Evolutionary conservation across 2,888 invertebrate genomes (phyloP), one percentile per base, ranked within the genome.

Genomic region (Leucophenga montana): DNA sequence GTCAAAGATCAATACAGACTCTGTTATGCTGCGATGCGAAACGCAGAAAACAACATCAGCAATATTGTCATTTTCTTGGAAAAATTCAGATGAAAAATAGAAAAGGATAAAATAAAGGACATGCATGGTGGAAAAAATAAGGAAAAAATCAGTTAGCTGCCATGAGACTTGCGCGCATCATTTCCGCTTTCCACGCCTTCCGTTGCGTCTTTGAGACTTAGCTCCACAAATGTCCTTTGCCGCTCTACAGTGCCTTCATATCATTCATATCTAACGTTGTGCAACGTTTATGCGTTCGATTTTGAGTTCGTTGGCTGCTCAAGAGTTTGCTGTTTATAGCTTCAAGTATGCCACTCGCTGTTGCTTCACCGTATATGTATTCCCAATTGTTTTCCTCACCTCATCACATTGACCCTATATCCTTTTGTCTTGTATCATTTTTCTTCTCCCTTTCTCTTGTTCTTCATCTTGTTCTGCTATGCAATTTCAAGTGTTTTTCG

Each of bases 401-500:
- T 8, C 39, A 8, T 39, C n/a, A 11, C 9, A 39, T 33, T 33
- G 33, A 33, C 33, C 33, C 33, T 39, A 11, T 39, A 39, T 39
- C 39, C 39, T 39, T 39, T 39, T 39, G 39, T 39, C 39, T 39
- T 39, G 39, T 39, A 39, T 39, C 11, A 39, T 39, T 39, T 39
- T 39, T 8, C 11, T 39, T 5, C 39, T 39, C 2, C 27, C 11
- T 9, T 56, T 11, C 27, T 5, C 57, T 9, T 3, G 27, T 1
- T 56, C 11, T 56, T 57, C 14, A 14, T 31, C 39, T 3, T 39
- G 1, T 0, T 31, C 22, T 20, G 2, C 56, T 20, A 1, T n/a
- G 16, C 39, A 61, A 13, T 61, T 72, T 76, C 72, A 76, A 73
- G 65, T 67, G 75, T 69, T 77, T 76, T 75, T 68, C 69, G 71